phyloP scores from a whole-genome alignment of 2,888 invertebrate genomes.

The Dascillus cervinus region DNA sequence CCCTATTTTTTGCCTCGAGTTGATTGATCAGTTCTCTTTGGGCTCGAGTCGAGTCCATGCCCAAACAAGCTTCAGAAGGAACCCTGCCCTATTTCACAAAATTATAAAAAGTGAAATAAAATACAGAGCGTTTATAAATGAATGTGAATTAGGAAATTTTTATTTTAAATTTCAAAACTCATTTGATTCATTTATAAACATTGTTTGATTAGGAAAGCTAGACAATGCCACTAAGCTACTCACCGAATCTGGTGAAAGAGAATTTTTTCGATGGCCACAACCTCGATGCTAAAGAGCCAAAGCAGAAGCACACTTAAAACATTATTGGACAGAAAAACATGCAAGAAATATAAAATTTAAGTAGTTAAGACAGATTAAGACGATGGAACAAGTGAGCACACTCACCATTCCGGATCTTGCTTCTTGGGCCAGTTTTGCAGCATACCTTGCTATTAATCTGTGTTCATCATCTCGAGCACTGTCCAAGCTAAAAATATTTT shows the following conservation, averaged over 20 bases:
- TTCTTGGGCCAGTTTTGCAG: conserved; percentile 90
- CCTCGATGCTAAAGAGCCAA: conserved; percentile 48
- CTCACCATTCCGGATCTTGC: conserved; percentile 62
- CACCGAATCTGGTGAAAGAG: conserved; percentile 55
- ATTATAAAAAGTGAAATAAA: background rate
- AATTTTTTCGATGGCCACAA: conserved; percentile 51
- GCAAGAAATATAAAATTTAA: conserved; percentile 1
- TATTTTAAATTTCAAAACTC: too few relatives aligned
- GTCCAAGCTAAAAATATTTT: conserved; percentile 37
- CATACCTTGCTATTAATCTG: conserved; percentile 92
- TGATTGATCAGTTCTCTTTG: conserved; percentile 88
- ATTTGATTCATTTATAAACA: too few relatives aligned
- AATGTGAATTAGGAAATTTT: background rate
- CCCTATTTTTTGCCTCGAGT: conserved; percentile 89
- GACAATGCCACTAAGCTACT: conserved; percentile 34
- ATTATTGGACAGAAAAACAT: conserved; percentile 5
- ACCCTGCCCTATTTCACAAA: conserved; percentile 48
- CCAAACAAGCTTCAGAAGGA: conserved; percentile 66
- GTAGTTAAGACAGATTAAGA: background rate
- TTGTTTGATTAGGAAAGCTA: conserved; percentile 9
- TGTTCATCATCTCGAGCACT: conserved; percentile 79
- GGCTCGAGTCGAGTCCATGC: conserved; percentile 79
- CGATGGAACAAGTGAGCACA: background rate
- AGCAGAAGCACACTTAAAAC: conserved; percentile 35
- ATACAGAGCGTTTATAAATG: background rate